These are phyloP conservation scores for Tyrophagus putrescentiae DNA, from an alignment of 1,140 invertebrate genomes.

Conservation along the genomic window DNA sequence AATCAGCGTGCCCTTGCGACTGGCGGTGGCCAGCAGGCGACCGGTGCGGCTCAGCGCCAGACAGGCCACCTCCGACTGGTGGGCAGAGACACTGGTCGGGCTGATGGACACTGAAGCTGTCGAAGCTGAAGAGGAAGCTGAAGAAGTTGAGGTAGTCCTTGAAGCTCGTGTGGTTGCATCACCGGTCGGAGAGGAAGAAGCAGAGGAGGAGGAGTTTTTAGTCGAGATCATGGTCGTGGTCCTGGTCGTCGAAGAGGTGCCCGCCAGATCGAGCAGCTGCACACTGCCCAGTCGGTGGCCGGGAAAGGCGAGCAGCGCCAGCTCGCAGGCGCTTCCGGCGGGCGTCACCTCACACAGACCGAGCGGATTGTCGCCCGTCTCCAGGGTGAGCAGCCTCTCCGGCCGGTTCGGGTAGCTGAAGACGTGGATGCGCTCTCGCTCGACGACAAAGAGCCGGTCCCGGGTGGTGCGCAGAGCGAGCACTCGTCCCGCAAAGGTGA, in stretches of 20 bases:
- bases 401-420: conserved; percentile 57
- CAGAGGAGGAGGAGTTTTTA: conserved; percentile 43
- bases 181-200: no score
- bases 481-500: conserved; percentile 83
- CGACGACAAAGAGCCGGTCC: conserved; percentile 69
- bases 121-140: no score
- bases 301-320: conserved; percentile 61
- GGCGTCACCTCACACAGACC: conserved; percentile 67
- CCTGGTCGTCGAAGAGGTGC: conserved; percentile 46
- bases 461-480: conserved; percentile 72
- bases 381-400: conserved; percentile 50
- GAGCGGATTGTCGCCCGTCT: conserved; percentile 54
- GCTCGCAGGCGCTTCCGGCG: conserved; percentile 45
- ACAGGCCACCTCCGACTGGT: conserved; percentile 64
- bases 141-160: no score
- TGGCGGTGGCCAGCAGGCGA: conserved; percentile 67
- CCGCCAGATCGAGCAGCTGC: conserved; percentile 44
- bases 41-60: conserved; percentile 67
- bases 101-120: background rate
- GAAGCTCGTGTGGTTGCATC: no score
- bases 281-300: conserved; percentile 53
- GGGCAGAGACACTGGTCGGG: conserved; percentile 63
- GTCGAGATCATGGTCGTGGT: no score
- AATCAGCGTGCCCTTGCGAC: conserved; percentile 59
- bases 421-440: conserved; percentile 60